phyloP scores from a whole-genome alignment of 2,888 invertebrate genomes.

The Drosophila anomelani region DNA sequence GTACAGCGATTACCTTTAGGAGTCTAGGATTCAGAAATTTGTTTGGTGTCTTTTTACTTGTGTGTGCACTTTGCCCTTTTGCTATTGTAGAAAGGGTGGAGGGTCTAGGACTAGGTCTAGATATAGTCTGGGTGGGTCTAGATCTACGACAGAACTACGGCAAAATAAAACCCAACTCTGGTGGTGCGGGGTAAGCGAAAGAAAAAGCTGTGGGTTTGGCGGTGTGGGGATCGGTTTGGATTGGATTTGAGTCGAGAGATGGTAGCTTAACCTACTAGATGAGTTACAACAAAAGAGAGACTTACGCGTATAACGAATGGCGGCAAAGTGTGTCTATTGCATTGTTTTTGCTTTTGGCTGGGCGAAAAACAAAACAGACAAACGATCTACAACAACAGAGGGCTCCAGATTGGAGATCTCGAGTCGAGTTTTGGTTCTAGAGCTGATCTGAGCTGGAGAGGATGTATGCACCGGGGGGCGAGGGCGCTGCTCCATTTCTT shows the following conservation, averaged over 20 bases:
- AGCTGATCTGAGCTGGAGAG: conserved; percentile 49
- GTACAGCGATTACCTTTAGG: conserved; percentile 40
- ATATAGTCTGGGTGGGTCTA: conserved; percentile 35
- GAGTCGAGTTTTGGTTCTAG: conserved; percentile 23
- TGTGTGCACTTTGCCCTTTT: conserved; percentile 44
- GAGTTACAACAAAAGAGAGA: conserved; percentile 66
- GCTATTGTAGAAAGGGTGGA: conserved; percentile 37
- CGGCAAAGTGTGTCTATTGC: conserved; percentile 79
- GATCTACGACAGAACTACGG: conserved; percentile 55
- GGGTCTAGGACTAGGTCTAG: conserved; percentile 16
- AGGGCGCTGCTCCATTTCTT: conserved; percentile 43
- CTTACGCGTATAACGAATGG: conserved; percentile 82
- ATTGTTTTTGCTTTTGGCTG: conserved; percentile 60
- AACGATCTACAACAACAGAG: conserved; percentile 60
- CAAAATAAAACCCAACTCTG: conserved; percentile 48
- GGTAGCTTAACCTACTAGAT: conserved; percentile 64
- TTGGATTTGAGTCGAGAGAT: conserved; percentile 18
- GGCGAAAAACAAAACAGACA: conserved; percentile 65
- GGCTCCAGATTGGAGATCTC: conserved; percentile 42
- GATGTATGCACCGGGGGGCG: conserved; percentile 44
- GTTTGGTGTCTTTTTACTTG: conserved; percentile 16
- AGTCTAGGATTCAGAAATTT: conserved; percentile 23
- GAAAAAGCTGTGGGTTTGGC: conserved; percentile 66
- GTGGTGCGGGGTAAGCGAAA: conserved; percentile 53
- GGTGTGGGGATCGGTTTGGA: conserved; percentile 17